phyloP scores from a whole-genome alignment of 1,140 invertebrate species.

The Phymastichus coffea region DNA sequence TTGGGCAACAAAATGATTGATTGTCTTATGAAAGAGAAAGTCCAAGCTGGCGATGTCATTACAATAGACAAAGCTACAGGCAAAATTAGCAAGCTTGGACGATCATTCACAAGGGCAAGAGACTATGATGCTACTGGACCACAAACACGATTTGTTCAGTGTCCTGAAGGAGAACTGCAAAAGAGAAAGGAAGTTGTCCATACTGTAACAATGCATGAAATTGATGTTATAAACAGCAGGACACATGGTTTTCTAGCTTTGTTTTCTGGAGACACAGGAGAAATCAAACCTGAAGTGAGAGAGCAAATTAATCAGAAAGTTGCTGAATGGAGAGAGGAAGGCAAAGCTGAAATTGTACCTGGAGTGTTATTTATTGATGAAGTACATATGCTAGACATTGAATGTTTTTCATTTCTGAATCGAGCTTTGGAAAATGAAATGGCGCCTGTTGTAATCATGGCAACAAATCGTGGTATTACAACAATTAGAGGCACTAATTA shows the following conservation, averaged over 20 bases:
- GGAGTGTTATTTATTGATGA: conserved; percentile 93
- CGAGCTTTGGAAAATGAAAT: conserved; percentile 95
- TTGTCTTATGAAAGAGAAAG: conserved; percentile 94
- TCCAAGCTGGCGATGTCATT: conserved; percentile 94
- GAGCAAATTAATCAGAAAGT: conserved; percentile 99
- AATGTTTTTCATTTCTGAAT: conserved; percentile 98
- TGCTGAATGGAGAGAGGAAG: conserved; percentile 98
- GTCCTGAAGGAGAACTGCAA: conserved; percentile 97
- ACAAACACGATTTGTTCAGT: conserved; percentile 94
- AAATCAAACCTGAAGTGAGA: conserved; percentile 96
- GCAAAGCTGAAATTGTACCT: conserved; percentile 97
- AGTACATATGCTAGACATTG: conserved; percentile 97
- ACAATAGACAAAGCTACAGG: conserved; percentile 98
- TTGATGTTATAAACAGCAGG: conserved; percentile 96
- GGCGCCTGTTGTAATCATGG: conserved; percentile 97
- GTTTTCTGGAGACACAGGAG: conserved; percentile 98
- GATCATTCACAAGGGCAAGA: conserved; percentile 92
- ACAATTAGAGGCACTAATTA: conserved; percentile 94
- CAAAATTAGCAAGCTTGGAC: conserved; percentile 91
- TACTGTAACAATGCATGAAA: conserved; percentile 97
- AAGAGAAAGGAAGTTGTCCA: conserved; percentile 99
- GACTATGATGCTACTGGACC: conserved; percentile 98
- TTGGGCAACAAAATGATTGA: conserved; percentile 99
- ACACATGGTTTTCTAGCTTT: conserved; percentile 96
- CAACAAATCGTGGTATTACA: conserved; percentile 96